Evolutionary conservation across 2,797 vertebrate species (phyloP), one percentile per base, ranked within the genome.

Genomic region (Sebastes baramenuke): DNA sequence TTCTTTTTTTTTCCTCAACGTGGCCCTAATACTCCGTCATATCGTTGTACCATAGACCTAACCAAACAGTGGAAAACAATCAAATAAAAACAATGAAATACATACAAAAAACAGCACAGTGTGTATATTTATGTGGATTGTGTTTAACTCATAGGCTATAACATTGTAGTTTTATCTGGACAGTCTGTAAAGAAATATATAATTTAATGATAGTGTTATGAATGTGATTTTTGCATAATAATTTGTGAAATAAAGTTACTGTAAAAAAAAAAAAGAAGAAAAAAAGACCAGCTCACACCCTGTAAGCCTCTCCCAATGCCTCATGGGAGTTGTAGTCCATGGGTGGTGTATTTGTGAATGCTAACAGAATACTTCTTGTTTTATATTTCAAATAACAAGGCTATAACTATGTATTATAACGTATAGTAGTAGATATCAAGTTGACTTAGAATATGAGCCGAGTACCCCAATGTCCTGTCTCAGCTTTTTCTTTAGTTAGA

Each of bases 261-360:
- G 1, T 20, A 2, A 14, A 67, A 16, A 22, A 24, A 24, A 27
- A 16, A 5, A 34, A n/a, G 36, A 10, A 27, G 8, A n/a, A 30
- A 10, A 1, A 30, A 18, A 18, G 20, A 12, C 36, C 54, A 10
- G 18, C 32, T 29, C 16, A 59, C 61, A 22, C 59, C 65, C 55
- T 20, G 2, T 7, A 36, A 70, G 8, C 32, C 24, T 1, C 4
- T 8, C 2, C 20, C 29, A 24, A 16, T 8, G 58, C 7, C 42
- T 87, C 78, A 76, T 87, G 93, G 93, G 87, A 92, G 70, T 86
- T 93, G 93, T 92, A 93, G 93, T 94, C 83, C 80, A 72, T 22
- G 25, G 14, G 38, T 60, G 25, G n/a, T 38, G 20, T n/a, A 38
- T 74, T 77, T 56, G 38, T 59, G 20, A 56, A 67, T 0, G 25